Conservation (phyloP, 2,113 vertebrate species). For the Polypterus senegalus region DNA sequence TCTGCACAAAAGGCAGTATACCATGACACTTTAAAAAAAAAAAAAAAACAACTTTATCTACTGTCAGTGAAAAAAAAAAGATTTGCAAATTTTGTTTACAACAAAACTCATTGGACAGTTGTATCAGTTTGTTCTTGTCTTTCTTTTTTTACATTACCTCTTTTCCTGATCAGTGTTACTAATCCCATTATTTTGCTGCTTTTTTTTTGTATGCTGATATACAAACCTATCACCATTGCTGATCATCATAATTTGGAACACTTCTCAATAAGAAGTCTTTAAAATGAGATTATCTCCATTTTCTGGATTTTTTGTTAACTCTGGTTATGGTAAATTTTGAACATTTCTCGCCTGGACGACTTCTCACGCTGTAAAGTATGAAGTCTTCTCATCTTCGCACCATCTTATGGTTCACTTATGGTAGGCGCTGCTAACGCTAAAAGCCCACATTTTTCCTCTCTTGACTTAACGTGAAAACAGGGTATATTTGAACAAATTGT, state of each 20-base stretch:
- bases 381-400: conserved; percentile 22
- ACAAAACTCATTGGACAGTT: conserved; percentile 38
- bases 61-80: too few species aligned
- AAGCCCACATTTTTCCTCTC: conserved; percentile 58
- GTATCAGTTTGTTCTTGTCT: conserved; percentile 15
- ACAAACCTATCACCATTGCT: not conserved
- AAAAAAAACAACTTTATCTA: too few species aligned
- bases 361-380: conserved; percentile 8
- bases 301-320: too few species aligned
- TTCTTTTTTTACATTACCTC: conserved; percentile 34
- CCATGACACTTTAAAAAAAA: too few species aligned
- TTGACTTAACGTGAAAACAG: conserved; percentile 95
- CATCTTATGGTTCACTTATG: conserved; percentile 35
- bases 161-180: conserved; percentile 26
- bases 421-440: conserved; percentile 42
- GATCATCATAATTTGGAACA: conserved; percentile 14
- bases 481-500: conserved; percentile 96
- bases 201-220: conserved; percentile 10
- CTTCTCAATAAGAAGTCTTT: conserved; percentile 28
- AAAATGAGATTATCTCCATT: conserved; percentile 20
- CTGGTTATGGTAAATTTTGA: conserved; percentile 6
- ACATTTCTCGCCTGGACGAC: conserved; percentile 24
- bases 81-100: not conserved
- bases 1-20: too few species aligned
- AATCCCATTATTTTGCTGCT: conserved; percentile 22